Evolutionary conservation across 2,888 invertebrate genomes (phyloP), one percentile per base, ranked within the genome.

Genomic region (Phorcus lineatus): DNA sequence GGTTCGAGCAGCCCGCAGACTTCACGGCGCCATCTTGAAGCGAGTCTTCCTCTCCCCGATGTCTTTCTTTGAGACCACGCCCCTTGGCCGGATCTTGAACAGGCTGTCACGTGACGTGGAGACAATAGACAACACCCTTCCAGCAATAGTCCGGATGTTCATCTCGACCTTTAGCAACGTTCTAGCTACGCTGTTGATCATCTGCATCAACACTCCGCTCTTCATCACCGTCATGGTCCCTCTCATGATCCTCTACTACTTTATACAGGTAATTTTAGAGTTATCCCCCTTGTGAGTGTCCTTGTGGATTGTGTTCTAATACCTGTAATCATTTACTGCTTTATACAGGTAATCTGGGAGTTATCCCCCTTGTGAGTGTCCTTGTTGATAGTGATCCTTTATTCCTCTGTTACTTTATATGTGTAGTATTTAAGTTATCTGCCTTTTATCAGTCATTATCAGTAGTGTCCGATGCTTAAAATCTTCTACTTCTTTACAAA

Each of bases 51-150:
- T 87, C 31, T 85, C 89, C 11, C 91, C 92, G 0, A 91, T 93
- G 90, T 84, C 88, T 0, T 93, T 93, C 86, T 93, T 92, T 79
- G 92, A 92, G 82, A 93, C 93, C 0, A 93, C 93, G 17, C 94
- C 94, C 3, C 84, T 92, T 11, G 94, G 93, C 4, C 88, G 94
- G 24, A 91, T 94, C 67, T 86, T 94, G 40, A 94, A 93, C 86
- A 84, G 90, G 52, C 90, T 91, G 85, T 89, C 90, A 16, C 80
- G 87, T 24, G 91, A 91, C 78, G 85, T 90, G 6, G 90, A 90
- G 67, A 86, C 86, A 0, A 84, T 91, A 16, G 91, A 91, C 84
- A 89, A 86, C 80, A 87, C 80, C 16, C 79, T 91, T n/a, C 88
- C 88, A 0, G 77, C 62, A 77, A 84, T 86, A 36, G 80, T 90